Percentiles rank a stretch among this genome's conserved stretches.
These are phyloP conservation scores for Pammene fasciana DNA, from an alignment of 2,888 invertebrate genomes.

Conservation along the genomic window DNA sequence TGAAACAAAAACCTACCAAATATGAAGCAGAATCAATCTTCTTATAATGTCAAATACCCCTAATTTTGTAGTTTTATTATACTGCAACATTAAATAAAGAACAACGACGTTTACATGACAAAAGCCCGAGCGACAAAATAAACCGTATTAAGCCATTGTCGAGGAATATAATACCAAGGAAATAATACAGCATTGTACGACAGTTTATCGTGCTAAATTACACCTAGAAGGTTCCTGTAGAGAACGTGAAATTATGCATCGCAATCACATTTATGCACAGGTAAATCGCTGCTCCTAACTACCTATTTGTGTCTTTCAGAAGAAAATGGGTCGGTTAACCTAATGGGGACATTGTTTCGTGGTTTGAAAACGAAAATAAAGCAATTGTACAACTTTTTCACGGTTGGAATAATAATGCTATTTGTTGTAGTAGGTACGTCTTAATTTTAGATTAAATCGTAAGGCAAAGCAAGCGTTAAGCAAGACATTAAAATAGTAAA, in stretches of 20 bases:
- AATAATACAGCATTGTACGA: slow-evolving; percentile 28
- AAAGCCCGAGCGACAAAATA: slow-evolving; percentile 10
- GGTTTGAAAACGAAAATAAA: slow-evolving; percentile 42
- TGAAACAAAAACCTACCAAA: neutral
- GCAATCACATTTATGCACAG: slow-evolving; percentile 51
- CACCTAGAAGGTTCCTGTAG: slow-evolving; percentile 41
- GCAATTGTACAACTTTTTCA: slow-evolving; percentile 27
- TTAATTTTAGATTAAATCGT: neutral
- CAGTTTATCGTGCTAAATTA: slow-evolving; percentile 50
- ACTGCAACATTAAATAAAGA: neutral
- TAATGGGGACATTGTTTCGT: slow-evolving; percentile 63
- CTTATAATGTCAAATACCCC: neutral
- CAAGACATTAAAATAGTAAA: too few species aligned
- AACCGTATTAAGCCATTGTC: slow-evolving; percentile 32
- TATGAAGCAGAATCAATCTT: neutral
- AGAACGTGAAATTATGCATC: slow-evolving; percentile 50
- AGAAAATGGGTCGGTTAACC: slow-evolving; percentile 65
- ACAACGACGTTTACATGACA: neutral
- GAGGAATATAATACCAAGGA: slow-evolving; percentile 27
- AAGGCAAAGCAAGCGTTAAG: too few species aligned
- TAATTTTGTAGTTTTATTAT: neutral
- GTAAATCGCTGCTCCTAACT: slow-evolving; percentile 50
- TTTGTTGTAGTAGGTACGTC: neutral
- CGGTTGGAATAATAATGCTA: slow-evolving; percentile 7
- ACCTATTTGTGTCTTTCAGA: slow-evolving; percentile 56